These are phyloP conservation scores for Coleophora flavipennella DNA, from an alignment of 2,888 invertebrate species.

Conservation along the genomic window DNA sequence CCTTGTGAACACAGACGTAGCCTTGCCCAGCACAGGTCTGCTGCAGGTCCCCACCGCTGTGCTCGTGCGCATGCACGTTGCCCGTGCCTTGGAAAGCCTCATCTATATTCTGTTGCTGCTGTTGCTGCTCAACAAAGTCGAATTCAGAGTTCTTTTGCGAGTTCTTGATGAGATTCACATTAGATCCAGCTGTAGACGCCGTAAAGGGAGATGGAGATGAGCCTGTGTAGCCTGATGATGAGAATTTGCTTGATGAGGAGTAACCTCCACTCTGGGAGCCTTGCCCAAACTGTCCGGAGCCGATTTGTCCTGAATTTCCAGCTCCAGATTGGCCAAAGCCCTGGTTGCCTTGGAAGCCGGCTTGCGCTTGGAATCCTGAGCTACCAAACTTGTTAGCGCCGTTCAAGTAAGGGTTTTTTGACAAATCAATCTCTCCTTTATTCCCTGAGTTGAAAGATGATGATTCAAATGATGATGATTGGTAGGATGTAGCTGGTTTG, in stretches of 20 bases:
- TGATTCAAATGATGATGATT: constrained; percentile 37
- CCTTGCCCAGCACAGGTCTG: constrained; percentile 73
- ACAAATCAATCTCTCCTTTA: constrained; percentile 40
- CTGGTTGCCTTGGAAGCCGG: constrained; percentile 12
- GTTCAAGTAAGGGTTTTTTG: constrained; percentile 48
- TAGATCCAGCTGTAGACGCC: constrained; percentile 35
- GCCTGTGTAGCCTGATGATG: constrained; percentile 39
- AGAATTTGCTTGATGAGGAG: constrained; percentile 27
- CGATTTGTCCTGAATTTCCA: neutral
- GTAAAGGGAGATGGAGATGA: constrained; percentile 55
- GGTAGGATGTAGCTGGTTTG: constrained; percentile 18
- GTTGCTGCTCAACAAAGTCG: constrained; percentile 42
- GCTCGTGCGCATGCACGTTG: constrained; percentile 38
- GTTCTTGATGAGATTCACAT: constrained; percentile 49
- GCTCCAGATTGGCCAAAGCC: constrained; percentile 10
- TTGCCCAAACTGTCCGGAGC: constrained; percentile 11
- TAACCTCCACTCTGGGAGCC: constrained; percentile 15
- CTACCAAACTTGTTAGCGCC: constrained; percentile 22
- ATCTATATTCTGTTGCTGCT: constrained; percentile 50
- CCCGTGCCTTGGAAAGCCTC: constrained; percentile 47
- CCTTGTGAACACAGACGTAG: constrained; percentile 73
- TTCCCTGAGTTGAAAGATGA: constrained; percentile 36
- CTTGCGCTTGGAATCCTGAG: constrained; percentile 15
- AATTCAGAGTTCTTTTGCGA: constrained; percentile 40
- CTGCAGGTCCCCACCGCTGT: constrained; percentile 47